Conservation (phyloP, 1,140 invertebrate genomes). For the Bombus sylvicola region DNA sequence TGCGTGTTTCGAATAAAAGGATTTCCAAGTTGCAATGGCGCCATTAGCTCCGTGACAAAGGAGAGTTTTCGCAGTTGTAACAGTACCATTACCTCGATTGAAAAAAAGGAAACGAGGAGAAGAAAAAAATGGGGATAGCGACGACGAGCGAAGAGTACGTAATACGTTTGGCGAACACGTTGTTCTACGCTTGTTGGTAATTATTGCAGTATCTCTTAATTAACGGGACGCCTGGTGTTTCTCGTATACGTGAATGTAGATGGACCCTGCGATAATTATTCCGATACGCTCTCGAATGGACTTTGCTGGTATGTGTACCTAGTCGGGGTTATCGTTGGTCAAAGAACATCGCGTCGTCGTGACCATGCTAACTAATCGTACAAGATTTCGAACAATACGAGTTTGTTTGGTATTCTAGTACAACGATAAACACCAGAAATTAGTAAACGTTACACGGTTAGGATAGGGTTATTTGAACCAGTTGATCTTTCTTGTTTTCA, state of each 20-base stretch:
- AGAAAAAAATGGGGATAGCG: not conserved
- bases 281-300: slow-evolving; percentile 32
- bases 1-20: slow-evolving; percentile 30
- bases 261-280: slow-evolving; percentile 46
- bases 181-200: slow-evolving; percentile 20
- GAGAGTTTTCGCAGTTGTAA: slow-evolving; percentile 3
- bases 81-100: slow-evolving; percentile 20
- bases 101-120: not conserved
- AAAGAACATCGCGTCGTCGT: slow-evolving; percentile 3
- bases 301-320: slow-evolving; percentile 32
- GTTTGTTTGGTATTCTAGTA: not conserved
- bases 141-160: not conserved
- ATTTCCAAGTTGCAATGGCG: not conserved
- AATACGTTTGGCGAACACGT: not conserved
- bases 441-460: not conserved
- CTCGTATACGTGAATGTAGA: slow-evolving; percentile 31
- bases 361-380: not conserved
- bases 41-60: slow-evolving; percentile 12
- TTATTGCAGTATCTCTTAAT: slow-evolving; percentile 54
- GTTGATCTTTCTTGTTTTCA: not conserved
- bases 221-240: slow-evolving; percentile 36
- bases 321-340: slow-evolving; percentile 38
- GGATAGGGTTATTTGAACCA: not conserved
- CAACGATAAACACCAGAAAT: not conserved
- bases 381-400: not conserved